phyloP scores from a whole-genome alignment of 2,888 invertebrate genomes.

The Ligdia adustata region DNA sequence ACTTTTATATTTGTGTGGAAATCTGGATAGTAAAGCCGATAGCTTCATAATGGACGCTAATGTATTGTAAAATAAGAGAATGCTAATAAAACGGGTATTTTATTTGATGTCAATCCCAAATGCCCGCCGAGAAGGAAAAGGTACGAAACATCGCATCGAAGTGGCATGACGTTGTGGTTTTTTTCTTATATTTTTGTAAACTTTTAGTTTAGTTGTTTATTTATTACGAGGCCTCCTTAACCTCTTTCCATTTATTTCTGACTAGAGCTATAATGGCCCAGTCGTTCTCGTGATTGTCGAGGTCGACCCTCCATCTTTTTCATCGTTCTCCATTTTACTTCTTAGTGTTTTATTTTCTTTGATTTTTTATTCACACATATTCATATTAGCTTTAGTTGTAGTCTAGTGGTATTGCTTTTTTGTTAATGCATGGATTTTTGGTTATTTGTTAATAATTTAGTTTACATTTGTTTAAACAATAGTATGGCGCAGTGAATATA shows the following conservation, averaged over 20 bases:
- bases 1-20: slow-evolving; percentile 49
- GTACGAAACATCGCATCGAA: slow-evolving; percentile 50
- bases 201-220: slow-evolving; percentile 53
- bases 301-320: too few species aligned
- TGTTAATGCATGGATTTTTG: slow-evolving; percentile 24
- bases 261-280: too few species aligned
- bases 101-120: slow-evolving; percentile 40
- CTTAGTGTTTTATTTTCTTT: slow-evolving; percentile 35
- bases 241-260: too few species aligned
- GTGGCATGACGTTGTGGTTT: slow-evolving; percentile 58
- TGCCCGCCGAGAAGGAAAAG: slow-evolving; percentile 40
- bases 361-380: slow-evolving; percentile 63
- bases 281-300: too few species aligned
- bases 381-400: slow-evolving; percentile 57
- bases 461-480: too few species aligned
- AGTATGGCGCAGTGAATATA: too few species aligned
- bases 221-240: too few species aligned
- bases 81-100: slow-evolving; percentile 65
- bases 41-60: slow-evolving; percentile 66
- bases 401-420: slow-evolving; percentile 16
- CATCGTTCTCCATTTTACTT: too few species aligned
- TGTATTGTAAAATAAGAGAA: slow-evolving; percentile 56
- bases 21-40: slow-evolving; percentile 45
- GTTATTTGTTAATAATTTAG: slow-evolving; percentile 9
- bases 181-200: slow-evolving; percentile 31